These are phyloP conservation scores for Cyclina sinensis DNA, from an alignment of 1,140 invertebrate genomes.

Conservation along the genomic window DNA sequence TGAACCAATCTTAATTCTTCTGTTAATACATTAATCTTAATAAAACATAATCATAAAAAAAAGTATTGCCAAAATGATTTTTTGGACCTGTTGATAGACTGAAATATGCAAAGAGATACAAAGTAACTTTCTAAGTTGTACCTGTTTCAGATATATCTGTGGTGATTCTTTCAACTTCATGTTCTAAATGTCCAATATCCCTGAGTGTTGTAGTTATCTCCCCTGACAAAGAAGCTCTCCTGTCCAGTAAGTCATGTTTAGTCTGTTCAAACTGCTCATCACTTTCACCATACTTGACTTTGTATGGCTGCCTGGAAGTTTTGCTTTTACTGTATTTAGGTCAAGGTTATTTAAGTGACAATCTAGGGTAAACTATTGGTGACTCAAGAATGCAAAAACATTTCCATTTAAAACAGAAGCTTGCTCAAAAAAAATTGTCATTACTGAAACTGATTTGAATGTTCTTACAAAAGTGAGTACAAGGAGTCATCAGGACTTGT, in stretches of 20 bases:
- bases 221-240: slow-evolving; percentile 42
- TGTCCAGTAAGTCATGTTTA: slow-evolving; percentile 35
- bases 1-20: neutral
- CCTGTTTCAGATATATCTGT: slow-evolving; percentile 53
- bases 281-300: slow-evolving; percentile 43
- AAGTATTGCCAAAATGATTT: neutral
- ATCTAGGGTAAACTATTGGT: no score
- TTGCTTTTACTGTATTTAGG: slow-evolving; percentile 26
- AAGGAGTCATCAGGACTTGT: no score
- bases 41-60: neutral
- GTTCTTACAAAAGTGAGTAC: no score
- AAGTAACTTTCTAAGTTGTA: no score
- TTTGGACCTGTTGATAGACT: neutral
- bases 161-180: slow-evolving; percentile 53
- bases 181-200: slow-evolving; percentile 58
- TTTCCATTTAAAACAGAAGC: no score
- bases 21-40: neutral
- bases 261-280: slow-evolving; percentile 34
- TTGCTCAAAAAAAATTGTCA: no score
- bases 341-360: no score
- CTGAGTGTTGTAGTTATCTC: slow-evolving; percentile 50
- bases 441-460: no score
- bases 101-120: no score
- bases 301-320: slow-evolving; percentile 23
- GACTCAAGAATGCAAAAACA: no score